Evolutionary conservation across 2,888 invertebrate species (phyloP), one percentile per base, ranked within the genome.

Genomic region (Lithophane socia): DNA sequence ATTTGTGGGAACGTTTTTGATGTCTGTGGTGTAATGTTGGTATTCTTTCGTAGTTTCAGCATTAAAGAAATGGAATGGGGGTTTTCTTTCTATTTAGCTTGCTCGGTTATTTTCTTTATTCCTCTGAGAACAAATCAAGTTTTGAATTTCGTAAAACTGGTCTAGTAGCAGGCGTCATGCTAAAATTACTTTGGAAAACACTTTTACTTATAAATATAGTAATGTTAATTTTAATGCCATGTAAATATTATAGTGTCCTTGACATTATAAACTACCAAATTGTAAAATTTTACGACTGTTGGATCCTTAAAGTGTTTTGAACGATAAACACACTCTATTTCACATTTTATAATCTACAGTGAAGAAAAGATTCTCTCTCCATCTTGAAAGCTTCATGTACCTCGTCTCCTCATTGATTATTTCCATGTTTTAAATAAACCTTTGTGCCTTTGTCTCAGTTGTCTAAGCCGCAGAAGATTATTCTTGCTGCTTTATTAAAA

Each of bases 351-450:
- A 68, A 37, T 37, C 16, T 68, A 9, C 37, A 68, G 54, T 16
- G 21, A 37, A 37, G 37, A 54, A 69, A 69, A 73, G 72, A 71
- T 60, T 66, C 67, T 75, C 42, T 61, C 68, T 70, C 65, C 64
- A 52, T 52, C 61, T 79, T 69, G 18, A 69, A 73, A 44, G 37
- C 44, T n/a, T 58, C 66, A 29, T 72, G 76, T 75, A 75, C 74
- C 74, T 68, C 70, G 79, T 76, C 74, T 80, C 56, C 75, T 86
- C 89, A 91, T 91, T 92, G 90, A 92, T 91, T 91, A 90, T 89
- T 90, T 89, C 79, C 89, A 87, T 89, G 87, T 90, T 92, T 90
- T 88, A 88, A 56, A 90, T 88, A 90, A 88, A 89, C 79, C 88
- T 89, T 89, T 89, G 88, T 88, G 87, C 87, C 88, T 92, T 91